Percentiles rank a stretch among this genome's conserved stretches.
phyloP scores from a whole-genome alignment of 1,140 invertebrate genomes.

The Pantala flavescens region DNA sequence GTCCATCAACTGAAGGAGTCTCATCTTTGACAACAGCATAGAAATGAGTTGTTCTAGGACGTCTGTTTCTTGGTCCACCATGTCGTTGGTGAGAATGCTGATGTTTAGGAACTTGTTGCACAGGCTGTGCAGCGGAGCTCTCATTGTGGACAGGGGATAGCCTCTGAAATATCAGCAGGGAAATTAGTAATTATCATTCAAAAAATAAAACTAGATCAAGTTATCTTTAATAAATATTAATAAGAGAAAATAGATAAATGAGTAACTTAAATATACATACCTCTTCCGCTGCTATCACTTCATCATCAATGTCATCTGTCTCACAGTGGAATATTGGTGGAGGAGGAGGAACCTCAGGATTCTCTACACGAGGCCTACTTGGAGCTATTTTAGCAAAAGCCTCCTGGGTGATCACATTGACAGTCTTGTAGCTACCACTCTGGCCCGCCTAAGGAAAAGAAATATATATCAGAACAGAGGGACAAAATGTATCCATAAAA shows the following conservation, averaged over 20 bases:
- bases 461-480: not conserved
- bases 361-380: conserved; percentile 46
- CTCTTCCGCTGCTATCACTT: conserved; percentile 18
- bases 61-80: not conserved
- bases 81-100: no score
- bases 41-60: conserved; percentile 49
- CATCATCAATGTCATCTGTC: not conserved
- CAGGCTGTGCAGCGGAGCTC: no score
- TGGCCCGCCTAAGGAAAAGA: conserved; percentile 33
- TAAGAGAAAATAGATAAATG: no score
- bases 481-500: no score
- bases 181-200: no score
- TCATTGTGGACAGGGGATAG: not conserved
- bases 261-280: no score
- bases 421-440: conserved; percentile 62
- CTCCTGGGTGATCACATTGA: conserved; percentile 82
- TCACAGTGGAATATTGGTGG: conserved; percentile 40
- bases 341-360: conserved; percentile 63
- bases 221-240: no score
- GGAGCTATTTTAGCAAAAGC: conserved; percentile 73
- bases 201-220: no score
- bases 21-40: conserved; percentile 88
- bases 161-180: not conserved
- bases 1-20: conserved; percentile 37
- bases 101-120: no score